Evolutionary conservation across 2,888 invertebrate species (phyloP).

Genomic region (Cantharis nigra): DNA sequence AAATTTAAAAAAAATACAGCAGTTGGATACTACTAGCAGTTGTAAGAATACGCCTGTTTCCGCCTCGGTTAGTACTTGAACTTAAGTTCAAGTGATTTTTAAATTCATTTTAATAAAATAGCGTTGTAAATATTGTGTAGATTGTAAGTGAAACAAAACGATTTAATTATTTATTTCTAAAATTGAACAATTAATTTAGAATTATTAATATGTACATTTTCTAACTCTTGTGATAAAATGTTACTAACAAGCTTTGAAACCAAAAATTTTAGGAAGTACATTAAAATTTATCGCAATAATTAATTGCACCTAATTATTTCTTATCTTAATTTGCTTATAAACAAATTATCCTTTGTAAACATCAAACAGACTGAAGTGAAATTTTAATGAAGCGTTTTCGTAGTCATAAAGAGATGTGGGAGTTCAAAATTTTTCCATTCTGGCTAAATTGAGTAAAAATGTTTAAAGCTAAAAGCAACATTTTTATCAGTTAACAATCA

Average conservation of each 20-base stretch:
- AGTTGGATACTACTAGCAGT: conserved; percentile 37
- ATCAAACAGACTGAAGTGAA: not conserved
- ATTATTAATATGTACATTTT: not conserved
- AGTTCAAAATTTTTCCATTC: not conserved
- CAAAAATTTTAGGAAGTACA: not conserved
- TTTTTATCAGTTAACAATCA: not conserved
- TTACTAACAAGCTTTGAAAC: not conserved
- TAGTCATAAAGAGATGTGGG: not conserved
- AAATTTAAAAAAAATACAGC: conserved; percentile 51
- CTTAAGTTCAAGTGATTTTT: not conserved
- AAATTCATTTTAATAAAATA: not conserved
- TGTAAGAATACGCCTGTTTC: conserved; percentile 33
- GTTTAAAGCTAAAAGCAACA: not conserved
- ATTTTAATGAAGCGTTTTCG: not conserved
- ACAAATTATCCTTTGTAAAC: not conserved
- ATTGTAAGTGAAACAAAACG: not conserved
- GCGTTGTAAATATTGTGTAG: not conserved
- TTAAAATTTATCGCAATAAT: not conserved
- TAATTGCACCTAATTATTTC: not conserved
- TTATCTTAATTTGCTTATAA: not conserved
- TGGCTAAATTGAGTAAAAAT: not conserved
- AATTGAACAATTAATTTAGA: not conserved
- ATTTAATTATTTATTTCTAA: not conserved
- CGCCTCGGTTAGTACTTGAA: conserved; percentile 38
- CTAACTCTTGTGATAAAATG: not conserved